Evolutionary conservation across 2,113 vertebrate species (phyloP).

Genomic region (Ramphastos sulfuratus): DNA sequence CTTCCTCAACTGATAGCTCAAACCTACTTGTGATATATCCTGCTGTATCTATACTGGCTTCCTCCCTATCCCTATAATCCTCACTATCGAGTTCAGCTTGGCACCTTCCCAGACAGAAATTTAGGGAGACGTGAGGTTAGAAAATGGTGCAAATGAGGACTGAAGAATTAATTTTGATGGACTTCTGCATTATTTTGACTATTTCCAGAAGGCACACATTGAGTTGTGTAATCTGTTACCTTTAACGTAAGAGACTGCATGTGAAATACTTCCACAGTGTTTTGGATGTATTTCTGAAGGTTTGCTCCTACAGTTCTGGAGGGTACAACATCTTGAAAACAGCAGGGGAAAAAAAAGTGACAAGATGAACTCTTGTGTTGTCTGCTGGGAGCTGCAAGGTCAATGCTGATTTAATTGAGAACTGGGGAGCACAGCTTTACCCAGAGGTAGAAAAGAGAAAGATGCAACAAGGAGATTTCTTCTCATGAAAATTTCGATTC

Average conservation of each 20-base stretch:
- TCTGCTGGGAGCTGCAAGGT: constrained; percentile 45
- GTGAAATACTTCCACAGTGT: not conserved
- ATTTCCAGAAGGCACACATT: not conserved
- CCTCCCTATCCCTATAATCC: not conserved
- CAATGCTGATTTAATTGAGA: constrained; percentile 37
- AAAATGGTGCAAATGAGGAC: not conserved
- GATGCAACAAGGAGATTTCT: constrained; percentile 5
- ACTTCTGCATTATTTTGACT: not conserved
- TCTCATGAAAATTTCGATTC: constrained; percentile 54
- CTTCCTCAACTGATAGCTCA: not conserved
- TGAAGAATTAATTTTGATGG: not conserved
- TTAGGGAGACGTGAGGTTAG: not conserved
- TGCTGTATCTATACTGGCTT: not conserved
- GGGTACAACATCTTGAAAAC: not conserved
- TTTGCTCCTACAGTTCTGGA: not conserved
- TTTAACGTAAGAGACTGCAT: not conserved
- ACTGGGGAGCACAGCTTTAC: not conserved
- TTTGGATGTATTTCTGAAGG: not conserved
- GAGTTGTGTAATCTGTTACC: not conserved
- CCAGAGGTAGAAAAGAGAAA: constrained; percentile 13
- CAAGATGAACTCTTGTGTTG: not conserved
- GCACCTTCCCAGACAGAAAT: not conserved
- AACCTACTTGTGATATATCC: not conserved
- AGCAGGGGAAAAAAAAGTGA: not conserved
- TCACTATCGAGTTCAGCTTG: not conserved